A percentile compares a stretch with the other conserved stretches of the same genome.
Conservation (phyloP, 1,140 invertebrate genomes). For the Caenorhabditis latens region DNA sequence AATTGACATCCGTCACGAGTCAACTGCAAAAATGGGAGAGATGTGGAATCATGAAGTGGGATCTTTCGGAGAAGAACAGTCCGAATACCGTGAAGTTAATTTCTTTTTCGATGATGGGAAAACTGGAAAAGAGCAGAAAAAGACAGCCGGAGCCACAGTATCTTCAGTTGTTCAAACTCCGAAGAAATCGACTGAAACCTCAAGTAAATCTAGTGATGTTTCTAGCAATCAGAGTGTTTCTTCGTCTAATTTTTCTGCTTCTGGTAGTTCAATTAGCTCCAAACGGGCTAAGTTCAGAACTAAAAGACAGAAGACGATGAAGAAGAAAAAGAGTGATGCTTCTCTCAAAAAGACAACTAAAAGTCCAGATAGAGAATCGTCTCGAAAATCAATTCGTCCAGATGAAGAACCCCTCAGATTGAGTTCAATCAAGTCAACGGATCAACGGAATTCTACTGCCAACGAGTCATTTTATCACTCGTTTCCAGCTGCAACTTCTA, state of each 20-base stretch:
- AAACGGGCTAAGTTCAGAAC: background rate
- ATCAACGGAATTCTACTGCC: background rate
- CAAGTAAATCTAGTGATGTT: background rate
- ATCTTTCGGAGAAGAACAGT: conserved; percentile 28
- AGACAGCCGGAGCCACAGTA: background rate
- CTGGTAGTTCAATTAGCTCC: background rate
- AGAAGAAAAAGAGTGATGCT: background rate
- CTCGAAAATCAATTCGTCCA: background rate
- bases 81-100: conserved; percentile 3
- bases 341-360: background rate
- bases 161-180: background rate
- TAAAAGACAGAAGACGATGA: background rate
- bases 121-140: too few species aligned
- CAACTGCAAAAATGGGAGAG: background rate
- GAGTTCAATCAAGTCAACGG: background rate
- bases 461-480: background rate
- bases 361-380: background rate
- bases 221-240: background rate
- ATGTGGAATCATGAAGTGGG: conserved; percentile 28
- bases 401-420: conserved; percentile 11
- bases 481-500: conserved; percentile 11
- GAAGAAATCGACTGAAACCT: background rate
- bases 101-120: conserved; percentile 28
- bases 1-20: background rate
- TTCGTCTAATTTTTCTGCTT: background rate